Base-by-base conservation (phyloP, 2,797 vertebrate genomes). In the Philypnodon macrostomus region DNA sequence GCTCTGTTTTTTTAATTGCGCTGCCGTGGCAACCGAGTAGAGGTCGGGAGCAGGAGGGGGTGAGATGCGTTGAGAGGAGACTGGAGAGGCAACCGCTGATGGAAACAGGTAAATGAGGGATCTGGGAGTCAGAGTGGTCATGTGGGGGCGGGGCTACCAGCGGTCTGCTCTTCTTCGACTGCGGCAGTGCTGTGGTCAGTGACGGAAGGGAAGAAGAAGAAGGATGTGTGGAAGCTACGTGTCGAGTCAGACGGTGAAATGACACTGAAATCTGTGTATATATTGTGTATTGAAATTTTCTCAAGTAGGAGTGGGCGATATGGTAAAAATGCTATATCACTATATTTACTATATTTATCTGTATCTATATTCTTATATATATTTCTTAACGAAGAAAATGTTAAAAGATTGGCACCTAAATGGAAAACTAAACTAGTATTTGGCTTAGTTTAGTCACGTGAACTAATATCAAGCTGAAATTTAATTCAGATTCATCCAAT, bases 1-100 rank as follows among this genome's bases (percentile, higher is more conserved):
- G 30, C 44, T 33, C 54, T 40, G 16, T 62, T 60, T 51, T 47
- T n/a, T 47, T 77, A 75, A 75, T 80, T 87, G 76, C 78, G 88
- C 88, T 89, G 81, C 88, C 85, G 83, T 90, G 84, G 87, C 85
- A 90, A 89, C 89, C 80, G 83, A 85, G 79, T 75, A 0, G 40
- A 80, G 69, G 71, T 77, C 59, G 74, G 72, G 61, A 75, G 54
- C 60, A 66, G 26, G 13, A 26, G 23, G 39, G 14, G 21, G 15
- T 26, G 41, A 73, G 56, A 56, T 68, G 56, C 58, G 47, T 72
- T 57, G 60, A 53, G 52, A 50, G 51, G 24, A 53, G 50, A 54
- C 47, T 47, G 51, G 29, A 58, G 50, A 57, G 46, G 24, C 38
- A 62, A 38, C 14, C 17, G 40, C 15, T 44, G 45, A 47, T 44